Conservation (phyloP, 1,140 invertebrate genomes). For the Drosophila navojoa region DNA sequence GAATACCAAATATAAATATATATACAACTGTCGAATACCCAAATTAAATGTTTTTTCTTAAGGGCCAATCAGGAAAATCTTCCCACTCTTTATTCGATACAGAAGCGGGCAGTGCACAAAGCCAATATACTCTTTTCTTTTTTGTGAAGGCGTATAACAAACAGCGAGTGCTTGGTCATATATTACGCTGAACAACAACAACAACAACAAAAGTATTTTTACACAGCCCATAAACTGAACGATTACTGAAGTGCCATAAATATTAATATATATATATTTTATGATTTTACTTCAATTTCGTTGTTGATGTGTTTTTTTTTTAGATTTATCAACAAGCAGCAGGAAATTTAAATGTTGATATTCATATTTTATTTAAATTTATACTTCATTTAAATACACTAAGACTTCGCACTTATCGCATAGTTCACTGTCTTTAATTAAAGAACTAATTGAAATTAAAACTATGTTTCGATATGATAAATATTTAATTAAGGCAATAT, state of each 20-base stretch:
- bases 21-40: too few relatives aligned
- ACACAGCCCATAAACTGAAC: constrained; percentile 62
- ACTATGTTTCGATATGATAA: not conserved
- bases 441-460: not conserved
- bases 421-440: not conserved
- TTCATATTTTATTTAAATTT: not conserved
- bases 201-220: constrained; percentile 46
- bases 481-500: not conserved
- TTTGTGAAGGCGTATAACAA: constrained; percentile 40
- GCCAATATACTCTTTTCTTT: too few relatives aligned
- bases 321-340: constrained; percentile 38
- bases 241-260: constrained; percentile 76
- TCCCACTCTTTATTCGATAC: too few relatives aligned
- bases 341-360: not conserved
- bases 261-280: constrained; percentile 43
- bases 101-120: too few relatives aligned
- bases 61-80: too few relatives aligned
- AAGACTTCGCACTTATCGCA: too few relatives aligned
- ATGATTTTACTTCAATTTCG: constrained; percentile 30
- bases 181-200: constrained; percentile 38
- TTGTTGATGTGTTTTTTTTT: constrained; percentile 6
- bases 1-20: too few relatives aligned
- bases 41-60: too few relatives aligned
- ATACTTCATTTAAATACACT: too few relatives aligned
- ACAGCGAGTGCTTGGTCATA: constrained; percentile 52